Base-by-base conservation (phyloP, 2,113 vertebrate genomes). In the Marcusenius ussheri region DNA sequence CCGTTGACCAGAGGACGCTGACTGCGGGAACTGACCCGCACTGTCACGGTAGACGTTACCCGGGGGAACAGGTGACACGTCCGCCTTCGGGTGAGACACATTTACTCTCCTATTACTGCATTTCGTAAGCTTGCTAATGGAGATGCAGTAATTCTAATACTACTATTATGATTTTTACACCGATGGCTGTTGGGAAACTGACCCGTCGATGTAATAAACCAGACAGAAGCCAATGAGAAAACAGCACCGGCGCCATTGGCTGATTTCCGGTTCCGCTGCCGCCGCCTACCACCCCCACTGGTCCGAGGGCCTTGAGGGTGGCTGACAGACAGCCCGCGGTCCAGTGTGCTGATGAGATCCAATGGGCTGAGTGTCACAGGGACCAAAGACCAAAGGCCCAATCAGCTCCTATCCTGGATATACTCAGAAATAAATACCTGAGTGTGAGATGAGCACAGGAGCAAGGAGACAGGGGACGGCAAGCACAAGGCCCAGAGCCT, bases 401-500 rank as follows among this genome's bases (percentile, higher is more conserved):
- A 46, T 85, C 89, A 27, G 80, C 74, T 74, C 47, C 50, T 89
- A 87, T 90, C 50, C 88, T 83, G 91, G 88, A 90, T 90, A 90
- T 91, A 89, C 91, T 90, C 89, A 88, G 87, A 91, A 91, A 90
- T 87, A 87, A 91, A 90, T 77, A 83, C 90, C 87, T 86, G 85
- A 90, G 90, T 21, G 39, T 56, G 87, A 74, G 89, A 88, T 91
- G 87, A 91, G 89, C 35, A 15, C 42, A 27, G 80, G 31, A 88
- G 77, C 91, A 90, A 90, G 80, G 58, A 21, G 85, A 92, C 91
- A 70, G 87, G 74, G 90, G 89, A 66, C 88, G 53, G 42, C 89
- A 70, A 91, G 49, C 91, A 90, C 51, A 5, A 83, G 90, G 90
- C 88, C 83, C 45, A 47, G 42, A 35, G 88, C 90, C 92, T 88